Evolutionary conservation across 1,140 invertebrate genomes (phyloP).

Genomic region (Heliconius nattereri): DNA sequence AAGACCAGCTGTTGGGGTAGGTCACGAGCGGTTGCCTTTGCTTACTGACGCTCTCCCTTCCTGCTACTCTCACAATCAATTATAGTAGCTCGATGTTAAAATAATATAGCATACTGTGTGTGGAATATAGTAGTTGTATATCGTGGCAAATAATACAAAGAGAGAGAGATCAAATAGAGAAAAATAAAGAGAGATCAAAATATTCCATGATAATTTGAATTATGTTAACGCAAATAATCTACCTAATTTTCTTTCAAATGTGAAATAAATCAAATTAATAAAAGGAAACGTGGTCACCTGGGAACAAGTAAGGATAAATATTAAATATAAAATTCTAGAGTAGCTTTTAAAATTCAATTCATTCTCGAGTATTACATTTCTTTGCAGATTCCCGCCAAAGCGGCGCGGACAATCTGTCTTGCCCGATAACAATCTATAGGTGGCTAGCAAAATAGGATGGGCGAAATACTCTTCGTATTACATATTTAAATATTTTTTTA

Average conservation of each 20-base stretch:
- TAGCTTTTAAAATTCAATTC: conserved; percentile 31
- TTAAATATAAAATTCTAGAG: neutral
- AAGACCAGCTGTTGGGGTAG: conserved; percentile 30
- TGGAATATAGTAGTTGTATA: neutral
- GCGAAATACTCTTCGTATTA: neutral
- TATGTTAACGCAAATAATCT: too few relatives aligned
- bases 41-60: conserved; percentile 13
- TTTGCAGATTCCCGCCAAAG: conserved; percentile 35
- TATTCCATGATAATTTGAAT: too few relatives aligned
- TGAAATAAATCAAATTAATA: too few relatives aligned
- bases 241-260: too few relatives aligned
- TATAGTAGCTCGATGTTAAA: neutral
- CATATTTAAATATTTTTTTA: neutral
- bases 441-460: conserved; percentile 20
- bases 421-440: conserved; percentile 33
- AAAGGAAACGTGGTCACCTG: neutral
- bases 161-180: too few relatives aligned
- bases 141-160: too few relatives aligned
- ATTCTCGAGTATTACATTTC: conserved; percentile 32
- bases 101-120: neutral
- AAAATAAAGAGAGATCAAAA: too few relatives aligned
- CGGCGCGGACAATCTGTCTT: conserved; percentile 33
- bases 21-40: conserved; percentile 24
- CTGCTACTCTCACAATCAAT: conserved; percentile 8
- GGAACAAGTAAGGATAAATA: neutral